Base-by-base conservation (phyloP, 2,113 vertebrate genomes). In the Mola mola region DNA sequence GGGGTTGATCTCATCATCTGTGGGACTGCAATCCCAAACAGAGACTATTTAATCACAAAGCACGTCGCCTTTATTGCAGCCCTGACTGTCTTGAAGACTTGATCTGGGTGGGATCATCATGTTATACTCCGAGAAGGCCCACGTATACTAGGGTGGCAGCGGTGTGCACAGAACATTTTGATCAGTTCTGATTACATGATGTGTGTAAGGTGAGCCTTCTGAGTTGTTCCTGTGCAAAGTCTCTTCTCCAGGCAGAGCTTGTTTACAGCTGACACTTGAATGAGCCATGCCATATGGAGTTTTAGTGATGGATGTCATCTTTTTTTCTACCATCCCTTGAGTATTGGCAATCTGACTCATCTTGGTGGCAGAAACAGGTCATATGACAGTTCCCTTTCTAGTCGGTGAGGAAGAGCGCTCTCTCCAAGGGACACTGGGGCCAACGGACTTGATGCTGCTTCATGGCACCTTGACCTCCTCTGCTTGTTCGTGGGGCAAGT, bases 1-100 rank as follows among this genome's bases (percentile, higher is more conserved):
- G 65, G 87, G 66, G 37, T 88, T 79, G 74, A 93, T 93, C 86
- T 95, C 93, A 65, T 94, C 93, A 79, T 94, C 92, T 56, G 93
- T 92, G 78, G 92, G 92, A 17, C 77, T 92, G 63, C 64, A 88
- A 51, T 88, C n/a, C 76, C 59, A 92, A 78, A 77, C 75, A 61
- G 25, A 92, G 79, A 55, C 80, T 17, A 83, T 93, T 78, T 92
- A 90, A 78, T 76, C 65, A 26, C 38, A 78, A 55, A 55, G 19
- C 62, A 60, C 79, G 17, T 63, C 44, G 6, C 74, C 75, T 37
- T 64, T 60, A 13, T 31, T 28, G 56, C 47, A 68, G 37, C 57
- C 50, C 6, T 67, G 74, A 20, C 37, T 44, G 22, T 84, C 79
- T 24, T 87, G 89, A 26, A 73, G 88, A 61, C 78, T 86, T 46